Base-by-base conservation (phyloP, 2,888 invertebrate genomes). In the Cotesia congregata region DNA sequence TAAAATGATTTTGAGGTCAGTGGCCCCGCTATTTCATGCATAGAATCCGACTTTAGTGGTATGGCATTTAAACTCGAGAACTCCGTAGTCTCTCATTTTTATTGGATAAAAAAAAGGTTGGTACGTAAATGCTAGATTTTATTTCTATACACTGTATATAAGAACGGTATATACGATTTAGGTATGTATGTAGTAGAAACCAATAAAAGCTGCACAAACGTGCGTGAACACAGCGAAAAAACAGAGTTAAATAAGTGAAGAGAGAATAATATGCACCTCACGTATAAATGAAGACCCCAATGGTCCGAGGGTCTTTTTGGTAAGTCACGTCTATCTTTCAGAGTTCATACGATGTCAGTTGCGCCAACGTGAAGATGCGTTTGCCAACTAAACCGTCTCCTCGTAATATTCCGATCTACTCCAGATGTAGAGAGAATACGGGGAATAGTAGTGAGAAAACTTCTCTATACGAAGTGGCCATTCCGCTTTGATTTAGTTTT, bases 381-480 rank as follows among this genome's bases (percentile, higher is more conserved):
- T 40, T 30, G 41, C n/a, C 65, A 65, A 69, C 30, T 30, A 30
- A 30, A 30, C 64, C 76, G 65, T 72, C 70, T 72, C 73, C 60
- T 69, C 64, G 72, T 77, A 74, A 76, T 76, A 76, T 76, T 79
- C 72, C 65, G 76, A 79, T 77, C 79, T n/a, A n/a, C n/a, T n/a
- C 76, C 69, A 67, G 65, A 20, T 65, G 5, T 61, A 30, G 2
- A 61, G 65, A 72, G 50, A 62, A 50, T 39, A 30, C 12, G 67
- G 17, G n/a, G 5, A 73, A 61, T n/a, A 67, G 65, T 15, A 72
- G 39, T 15, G 15, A 62, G 72, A 72, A 67, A 62, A 72, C 68
- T 68, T 39, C 30, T 64, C 12, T 64, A 77, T 71, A 77, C 39
- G 61, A 38, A 41, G 67, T 64, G 12, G 65, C 64, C 4, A 70